Conservation (phyloP, 2,888 invertebrate species). For the Protonemura montana region DNA sequence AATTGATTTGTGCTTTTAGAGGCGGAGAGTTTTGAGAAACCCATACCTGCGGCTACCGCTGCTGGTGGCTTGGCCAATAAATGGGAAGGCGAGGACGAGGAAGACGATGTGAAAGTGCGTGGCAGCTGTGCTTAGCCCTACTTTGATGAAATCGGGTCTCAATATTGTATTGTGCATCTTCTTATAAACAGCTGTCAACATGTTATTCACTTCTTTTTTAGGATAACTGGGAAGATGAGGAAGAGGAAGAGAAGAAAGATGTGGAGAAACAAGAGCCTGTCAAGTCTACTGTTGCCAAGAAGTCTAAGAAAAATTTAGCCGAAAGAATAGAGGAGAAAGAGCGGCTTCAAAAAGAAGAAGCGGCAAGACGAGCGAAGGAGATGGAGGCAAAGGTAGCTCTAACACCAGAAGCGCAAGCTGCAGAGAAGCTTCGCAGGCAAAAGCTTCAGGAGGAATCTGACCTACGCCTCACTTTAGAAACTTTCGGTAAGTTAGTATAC, state of each 20-base stretch:
- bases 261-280: constrained; percentile 72
- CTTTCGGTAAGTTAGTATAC: constrained; percentile 57
- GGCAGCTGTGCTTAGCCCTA: constrained; percentile 42
- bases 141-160: not conserved
- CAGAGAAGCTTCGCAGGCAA: constrained; percentile 79
- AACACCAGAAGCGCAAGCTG: constrained; percentile 78
- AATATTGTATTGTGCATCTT: not conserved
- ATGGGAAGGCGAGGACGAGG: constrained; percentile 91
- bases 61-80: constrained; percentile 66
- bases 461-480: constrained; percentile 84
- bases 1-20: constrained; percentile 57
- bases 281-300: constrained; percentile 67
- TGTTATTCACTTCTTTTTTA: constrained; percentile 57
- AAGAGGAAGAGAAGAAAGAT: constrained; percentile 81
- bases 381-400: constrained; percentile 67
- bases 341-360: constrained; percentile 70
- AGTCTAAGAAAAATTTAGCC: constrained; percentile 76
- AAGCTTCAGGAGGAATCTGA: constrained; percentile 90
- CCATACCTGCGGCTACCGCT: constrained; percentile 66
- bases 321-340: constrained; percentile 91
- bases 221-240: constrained; percentile 92
- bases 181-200: constrained; percentile 36
- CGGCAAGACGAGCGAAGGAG: constrained; percentile 66
- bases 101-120: constrained; percentile 82
- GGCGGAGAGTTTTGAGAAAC: constrained; percentile 75